Base-by-base conservation (phyloP, 92 coral and sea anemone genomes). In the Paramuricea clavata region DNA sequence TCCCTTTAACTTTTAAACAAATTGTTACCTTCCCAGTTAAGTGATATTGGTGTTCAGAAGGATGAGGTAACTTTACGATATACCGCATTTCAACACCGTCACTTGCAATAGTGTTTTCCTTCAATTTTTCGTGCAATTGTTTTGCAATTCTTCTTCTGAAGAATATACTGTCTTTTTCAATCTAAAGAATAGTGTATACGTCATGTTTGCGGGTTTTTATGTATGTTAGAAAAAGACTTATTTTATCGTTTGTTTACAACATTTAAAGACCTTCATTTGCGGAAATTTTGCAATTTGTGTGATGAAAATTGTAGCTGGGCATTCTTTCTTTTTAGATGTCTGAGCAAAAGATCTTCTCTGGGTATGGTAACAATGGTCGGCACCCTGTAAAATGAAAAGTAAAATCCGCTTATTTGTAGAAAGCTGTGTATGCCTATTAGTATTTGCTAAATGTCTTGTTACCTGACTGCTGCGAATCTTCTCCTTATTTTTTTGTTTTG, bases 11-110 rank as follows among this genome's bases (percentile, higher is more conserved):
- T 47, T 60, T 2, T 60, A 15, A 23, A 21, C 2, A 28, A 60
- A 60, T 60, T 26, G 8, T 43, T 82, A 82, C 87, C 87, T 65
- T 76, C 28, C 87, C 80, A 0, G 49, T 68, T 34, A 82, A 19
- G 42, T 82, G 87, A 32, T 65, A 39, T 28, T 44, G 0, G 49
- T 82, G 87, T 12, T 82, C 79, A 0, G 78, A 12, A 16, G 28
- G 10, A 22, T 69, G 19, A 0, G 87, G 87, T 4, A 68, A 73
- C 44, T 50, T 68, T 12, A 65, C 27, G 78, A 67, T 67, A 10
- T 22, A 82, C 0, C 30, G 23, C 34, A 39, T 56, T 32, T 82
- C 87, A 5, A 60, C 28, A 22, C 10, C 15, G 68, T 60, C 68
- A 60, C 68, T 60, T 60, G 28, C 33, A 30, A 32, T 75, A 26